phyloP scores from a whole-genome alignment of 2,888 invertebrate species.

The Allacma fusca region DNA sequence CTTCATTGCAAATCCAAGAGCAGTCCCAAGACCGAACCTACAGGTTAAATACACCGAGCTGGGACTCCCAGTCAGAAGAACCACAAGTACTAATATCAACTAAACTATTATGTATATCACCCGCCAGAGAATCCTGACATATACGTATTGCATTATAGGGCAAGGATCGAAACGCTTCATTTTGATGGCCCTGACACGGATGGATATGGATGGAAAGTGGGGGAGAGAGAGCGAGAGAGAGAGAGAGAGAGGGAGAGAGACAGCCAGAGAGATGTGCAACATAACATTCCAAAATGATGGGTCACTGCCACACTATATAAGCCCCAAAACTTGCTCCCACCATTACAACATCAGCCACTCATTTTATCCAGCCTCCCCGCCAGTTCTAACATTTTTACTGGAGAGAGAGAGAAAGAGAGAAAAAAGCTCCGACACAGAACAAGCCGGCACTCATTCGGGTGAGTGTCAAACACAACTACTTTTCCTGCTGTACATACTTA shows the following conservation, averaged over 20 bases:
- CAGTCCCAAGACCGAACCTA: not conserved
- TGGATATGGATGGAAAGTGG: constrained; percentile 33
- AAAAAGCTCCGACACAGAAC: not conserved
- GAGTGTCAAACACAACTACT: not conserved
- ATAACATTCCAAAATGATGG: constrained; percentile 37
- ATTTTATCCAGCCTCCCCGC: not conserved
- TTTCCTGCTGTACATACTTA: too few species aligned
- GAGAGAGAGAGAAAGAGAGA: not conserved
- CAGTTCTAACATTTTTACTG: not conserved
- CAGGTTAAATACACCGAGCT: not conserved
- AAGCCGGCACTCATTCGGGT: not conserved
- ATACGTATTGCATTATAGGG: constrained; percentile 27
- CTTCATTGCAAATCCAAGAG: too few species aligned
- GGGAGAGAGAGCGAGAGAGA: not conserved
- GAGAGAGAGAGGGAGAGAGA: not conserved
- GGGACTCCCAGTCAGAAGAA: not conserved
- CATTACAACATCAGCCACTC: not conserved
- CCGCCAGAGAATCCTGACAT: not conserved
- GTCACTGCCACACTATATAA: constrained; percentile 19
- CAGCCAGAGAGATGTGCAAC: constrained; percentile 21
- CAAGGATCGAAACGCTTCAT: constrained; percentile 44
- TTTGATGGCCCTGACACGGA: constrained; percentile 39
- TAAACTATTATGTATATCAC: not conserved
- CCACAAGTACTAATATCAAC: not conserved
- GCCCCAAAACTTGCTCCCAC: not conserved